These are phyloP conservation scores for Elmis aenea DNA, from an alignment of 2,888 invertebrate species.

Conservation along the genomic window DNA sequence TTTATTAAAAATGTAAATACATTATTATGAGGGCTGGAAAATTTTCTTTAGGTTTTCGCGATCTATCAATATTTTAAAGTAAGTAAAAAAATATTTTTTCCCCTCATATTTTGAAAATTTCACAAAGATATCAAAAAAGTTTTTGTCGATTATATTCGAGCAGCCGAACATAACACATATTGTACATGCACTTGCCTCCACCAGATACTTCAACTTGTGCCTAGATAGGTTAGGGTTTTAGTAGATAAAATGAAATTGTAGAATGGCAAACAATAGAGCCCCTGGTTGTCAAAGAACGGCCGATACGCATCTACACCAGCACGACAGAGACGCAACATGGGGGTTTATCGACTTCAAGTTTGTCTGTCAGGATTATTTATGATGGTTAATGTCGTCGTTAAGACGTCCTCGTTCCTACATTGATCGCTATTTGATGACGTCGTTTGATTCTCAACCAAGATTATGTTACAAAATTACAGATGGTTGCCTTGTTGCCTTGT, in stretches of 20 bases:
- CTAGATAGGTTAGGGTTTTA: constrained; percentile 5
- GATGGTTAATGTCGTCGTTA: constrained; percentile 38
- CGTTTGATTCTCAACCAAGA: constrained; percentile 33
- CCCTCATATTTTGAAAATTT: too few relatives aligned
- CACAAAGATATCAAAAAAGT: neutral
- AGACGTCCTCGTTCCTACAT: constrained; percentile 34
- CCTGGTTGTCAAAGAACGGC: constrained; percentile 4
- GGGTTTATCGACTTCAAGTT: constrained; percentile 30
- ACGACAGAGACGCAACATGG: constrained; percentile 14
- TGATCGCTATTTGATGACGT: constrained; percentile 38
- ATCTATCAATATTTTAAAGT: too few relatives aligned
- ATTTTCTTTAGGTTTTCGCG: too few relatives aligned
- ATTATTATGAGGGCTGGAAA: too few relatives aligned
- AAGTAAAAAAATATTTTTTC: too few relatives aligned
- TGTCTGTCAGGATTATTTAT: constrained; percentile 36
- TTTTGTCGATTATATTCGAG: constrained; percentile 1
- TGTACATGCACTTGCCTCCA: too few relatives aligned
- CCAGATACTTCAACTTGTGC: constrained; percentile 4
- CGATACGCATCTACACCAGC: neutral
- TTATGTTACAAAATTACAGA: constrained; percentile 30
- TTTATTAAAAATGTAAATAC: too few relatives aligned
- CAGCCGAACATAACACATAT: constrained; percentile 5
- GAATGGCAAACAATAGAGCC: constrained; percentile 10
- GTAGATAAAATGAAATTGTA: constrained; percentile 12
- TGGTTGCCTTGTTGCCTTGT: constrained; percentile 19